phyloP scores from a whole-genome alignment of 2,888 invertebrate species.

The Smittia sp. region DNA sequence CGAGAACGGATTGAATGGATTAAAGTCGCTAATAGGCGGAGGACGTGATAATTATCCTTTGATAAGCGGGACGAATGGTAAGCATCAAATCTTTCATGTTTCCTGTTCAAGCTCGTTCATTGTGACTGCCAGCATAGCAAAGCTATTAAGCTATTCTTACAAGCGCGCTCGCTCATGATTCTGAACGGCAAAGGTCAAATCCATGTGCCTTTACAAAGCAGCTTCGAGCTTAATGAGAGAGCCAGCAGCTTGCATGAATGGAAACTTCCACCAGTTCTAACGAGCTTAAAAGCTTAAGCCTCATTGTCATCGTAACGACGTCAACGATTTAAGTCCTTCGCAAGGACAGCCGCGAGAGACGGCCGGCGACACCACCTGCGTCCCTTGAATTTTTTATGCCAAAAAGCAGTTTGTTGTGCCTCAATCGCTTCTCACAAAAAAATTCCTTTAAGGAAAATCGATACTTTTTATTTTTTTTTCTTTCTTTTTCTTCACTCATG shows the following conservation, averaged over 20 bases:
- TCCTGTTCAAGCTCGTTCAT: neutral
- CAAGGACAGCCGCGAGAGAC: no score
- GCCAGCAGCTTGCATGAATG: no score
- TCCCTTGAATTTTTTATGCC: no score
- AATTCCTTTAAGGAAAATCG: slow-evolving; percentile 36
- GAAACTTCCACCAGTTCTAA: no score
- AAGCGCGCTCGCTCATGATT: slow-evolving; percentile 4
- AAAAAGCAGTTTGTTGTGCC: no score
- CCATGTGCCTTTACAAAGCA: neutral
- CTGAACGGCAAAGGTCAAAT: slow-evolving; percentile 10
- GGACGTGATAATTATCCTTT: slow-evolving; percentile 78
- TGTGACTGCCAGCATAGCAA: neutral
- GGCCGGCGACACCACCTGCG: no score
- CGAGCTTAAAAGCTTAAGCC: no score
- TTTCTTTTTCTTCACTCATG: slow-evolving; percentile 34
- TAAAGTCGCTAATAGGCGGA: slow-evolving; percentile 73
- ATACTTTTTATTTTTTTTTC: slow-evolving; percentile 35
- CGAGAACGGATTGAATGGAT: slow-evolving; percentile 83
- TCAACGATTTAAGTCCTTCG: no score
- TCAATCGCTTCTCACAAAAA: neutral
- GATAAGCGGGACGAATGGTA: slow-evolving; percentile 70
- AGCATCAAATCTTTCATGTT: slow-evolving; percentile 45
- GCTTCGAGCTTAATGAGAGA: no score
- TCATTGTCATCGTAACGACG: no score
- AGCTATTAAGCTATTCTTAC: neutral